Evolutionary conservation across 1,140 invertebrate species (phyloP).

Genomic region (Ceratitis capitata): DNA sequence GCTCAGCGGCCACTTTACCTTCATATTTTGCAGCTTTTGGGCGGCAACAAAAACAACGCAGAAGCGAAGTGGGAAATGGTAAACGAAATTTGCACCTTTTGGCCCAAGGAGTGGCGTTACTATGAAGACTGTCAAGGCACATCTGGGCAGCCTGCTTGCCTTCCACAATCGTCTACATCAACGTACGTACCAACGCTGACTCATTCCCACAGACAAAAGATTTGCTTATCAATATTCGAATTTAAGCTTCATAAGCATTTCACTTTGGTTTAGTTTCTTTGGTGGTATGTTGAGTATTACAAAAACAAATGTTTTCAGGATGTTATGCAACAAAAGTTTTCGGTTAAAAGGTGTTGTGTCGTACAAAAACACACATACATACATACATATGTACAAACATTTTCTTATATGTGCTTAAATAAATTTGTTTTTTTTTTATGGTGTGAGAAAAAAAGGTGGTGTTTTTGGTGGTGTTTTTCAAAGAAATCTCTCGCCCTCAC

Average conservation of each 20-base stretch:
- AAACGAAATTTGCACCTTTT: constrained; percentile 12
- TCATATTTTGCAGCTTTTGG: not conserved
- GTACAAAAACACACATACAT: not conserved
- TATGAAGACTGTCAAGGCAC: not conserved
- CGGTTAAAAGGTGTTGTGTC: constrained; percentile 20
- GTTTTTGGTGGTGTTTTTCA: not conserved
- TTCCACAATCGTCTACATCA: not conserved
- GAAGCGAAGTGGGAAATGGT: not conserved
- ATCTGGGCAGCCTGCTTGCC: not conserved
- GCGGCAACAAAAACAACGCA: not conserved
- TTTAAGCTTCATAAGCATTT: constrained; percentile 5
- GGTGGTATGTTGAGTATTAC: not conserved
- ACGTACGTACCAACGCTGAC: too few relatives aligned
- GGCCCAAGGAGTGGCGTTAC: not conserved
- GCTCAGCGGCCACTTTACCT: not conserved
- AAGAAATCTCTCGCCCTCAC: not conserved
- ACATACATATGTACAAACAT: too few relatives aligned
- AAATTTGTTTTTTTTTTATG: not conserved
- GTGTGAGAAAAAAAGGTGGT: not conserved
- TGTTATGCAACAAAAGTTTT: constrained; percentile 27
- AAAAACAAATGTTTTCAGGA: constrained; percentile 11
- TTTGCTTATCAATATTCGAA: not conserved
- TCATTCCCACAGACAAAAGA: not conserved
- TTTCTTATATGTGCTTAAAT: too few relatives aligned
- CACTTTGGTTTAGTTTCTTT: not conserved